Percentiles rank a stretch among this genome's conserved stretches.
Conservation (phyloP, 2,888 invertebrate species). For the Yponomeuta plumbellus region DNA sequence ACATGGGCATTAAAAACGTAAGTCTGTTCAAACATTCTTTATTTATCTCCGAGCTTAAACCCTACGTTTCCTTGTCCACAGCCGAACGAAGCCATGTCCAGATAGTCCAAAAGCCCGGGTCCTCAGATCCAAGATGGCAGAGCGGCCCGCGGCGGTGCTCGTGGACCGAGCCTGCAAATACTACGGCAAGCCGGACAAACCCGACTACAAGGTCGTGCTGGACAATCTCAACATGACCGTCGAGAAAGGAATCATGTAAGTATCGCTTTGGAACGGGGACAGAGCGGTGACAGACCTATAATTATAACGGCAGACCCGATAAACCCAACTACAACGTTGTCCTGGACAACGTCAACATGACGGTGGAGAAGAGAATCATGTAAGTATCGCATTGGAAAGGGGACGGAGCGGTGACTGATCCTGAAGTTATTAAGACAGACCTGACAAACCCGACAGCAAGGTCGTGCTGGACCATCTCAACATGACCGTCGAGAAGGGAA, state of each 20-base stretch:
- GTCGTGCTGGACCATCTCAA: conserved; percentile 81
- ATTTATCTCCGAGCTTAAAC: conserved; percentile 24
- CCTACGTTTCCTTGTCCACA: conserved; percentile 21
- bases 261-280: conserved; percentile 29
- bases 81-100: conserved; percentile 3
- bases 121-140: conserved; percentile 42
- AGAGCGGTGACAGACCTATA: too few species aligned
- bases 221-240: conserved; percentile 84
- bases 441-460: conserved; percentile 64
- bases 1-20: too few species aligned
- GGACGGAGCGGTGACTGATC: conserved; percentile 78
- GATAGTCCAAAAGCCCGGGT: neutral
- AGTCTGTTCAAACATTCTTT: too few species aligned
- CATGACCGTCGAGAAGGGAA: conserved; percentile 84
- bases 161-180: conserved; percentile 81
- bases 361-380: too few species aligned
- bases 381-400: too few species aligned
- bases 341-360: too few species aligned
- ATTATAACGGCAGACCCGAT: too few species aligned
- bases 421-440: conserved; percentile 80
- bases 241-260: conserved; percentile 86
- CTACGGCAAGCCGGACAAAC: conserved; percentile 76
- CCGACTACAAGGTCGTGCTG: conserved; percentile 77
- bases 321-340: too few species aligned
- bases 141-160: conserved; percentile 75